Base-by-base conservation (phyloP, 2,888 invertebrate species). In the Pelosia muscerda region DNA sequence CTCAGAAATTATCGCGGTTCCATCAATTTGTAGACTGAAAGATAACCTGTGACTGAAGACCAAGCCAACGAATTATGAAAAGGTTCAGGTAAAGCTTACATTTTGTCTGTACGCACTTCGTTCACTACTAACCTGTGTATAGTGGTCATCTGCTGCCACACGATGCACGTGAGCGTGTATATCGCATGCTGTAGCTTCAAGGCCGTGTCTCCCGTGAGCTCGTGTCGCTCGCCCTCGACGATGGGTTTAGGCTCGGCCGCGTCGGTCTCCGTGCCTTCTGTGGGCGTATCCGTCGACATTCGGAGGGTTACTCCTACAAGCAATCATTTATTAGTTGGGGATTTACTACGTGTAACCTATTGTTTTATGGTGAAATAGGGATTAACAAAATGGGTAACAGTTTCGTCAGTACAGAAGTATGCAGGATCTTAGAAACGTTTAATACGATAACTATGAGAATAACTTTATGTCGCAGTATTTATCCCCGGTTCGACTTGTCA, bases 81-180 rank as follows among this genome's bases (percentile, higher is more conserved):
- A 31, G 31, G 9, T 9, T 31, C 31, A 19, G 19, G 15, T 13
- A n/a, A n/a, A n/a, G n/a, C n/a, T n/a, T n/a, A n/a, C n/a, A n/a
- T n/a, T 49, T 49, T 6, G n/a, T 2, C 15, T 19, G 3, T 57
- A 11, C 2, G 31, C 10, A n/a, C n/a, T 9, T 3, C 22, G n/a
- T 10, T 13, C 8, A 23, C 9, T 38, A 59, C 38, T 26, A 81
- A 96, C 96, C 96, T 97, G 85, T 98, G 97, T 85, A 98, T 98
- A 13, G 97, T 97, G 5, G 98, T 98, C 95, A 98, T 97, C 84
- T 98, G 97, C 88, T 98, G 98, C 84, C 97, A 97, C 80, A 98
- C 97, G 79, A 98, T 97, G 85, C 98, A 98, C 28, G 98, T 96
- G 73, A 98, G 95, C 26, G 97, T 98, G 89, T 98, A 98, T 60